Base-by-base conservation (phyloP, 1,140 invertebrate genomes). In the Diuraphis noxia region DNA sequence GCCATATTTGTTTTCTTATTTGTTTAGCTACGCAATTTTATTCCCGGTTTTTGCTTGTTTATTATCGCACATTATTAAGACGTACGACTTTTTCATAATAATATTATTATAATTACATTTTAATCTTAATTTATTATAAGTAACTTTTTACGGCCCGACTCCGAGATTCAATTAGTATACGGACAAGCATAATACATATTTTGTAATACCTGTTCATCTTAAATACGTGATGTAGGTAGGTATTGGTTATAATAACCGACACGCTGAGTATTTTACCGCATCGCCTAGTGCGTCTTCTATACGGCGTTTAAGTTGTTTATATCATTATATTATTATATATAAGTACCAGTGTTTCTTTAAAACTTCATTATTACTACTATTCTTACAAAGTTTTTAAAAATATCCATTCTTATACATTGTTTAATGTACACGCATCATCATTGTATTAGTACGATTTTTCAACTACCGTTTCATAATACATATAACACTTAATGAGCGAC, bases 161-260 rank as follows among this genome's bases (percentile, higher is more conserved):
- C 43, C 85, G 49, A 86, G 21, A 52, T 34, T 86, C 34, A 86
- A 86, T 52, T 52, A 49, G 7, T 49, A 41, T 30, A 52, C 84
- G 43, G 84, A 49, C n/a, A 25, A 86, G 49, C 40, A 49, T 49
- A 72, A 72, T 23, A 46, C 10, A 46, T 86, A n/a, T n/a, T n/a
- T 49, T 4, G 49, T 86, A 10, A 86, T 38, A 43, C 17, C 41
- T 46, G 17, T 85, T 30, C 30, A 41, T 43, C 34, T 1, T 85
- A 85, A 41, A 49, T 86, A 86, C 41, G 43, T 86, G 84, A 86
- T 86, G 43, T 86, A n/a, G n/a, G n/a, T n/a, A n/a, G n/a, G n/a
- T n/a, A 25, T 25, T 34, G 21, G 21, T 79, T 6, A 23, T 21
- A 43, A 84, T 49, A 86, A 86, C 84, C 34, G 13, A 49, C n/a